Conservation (phyloP, 2,797 vertebrate genomes). For the Australoheros facetus region DNA sequence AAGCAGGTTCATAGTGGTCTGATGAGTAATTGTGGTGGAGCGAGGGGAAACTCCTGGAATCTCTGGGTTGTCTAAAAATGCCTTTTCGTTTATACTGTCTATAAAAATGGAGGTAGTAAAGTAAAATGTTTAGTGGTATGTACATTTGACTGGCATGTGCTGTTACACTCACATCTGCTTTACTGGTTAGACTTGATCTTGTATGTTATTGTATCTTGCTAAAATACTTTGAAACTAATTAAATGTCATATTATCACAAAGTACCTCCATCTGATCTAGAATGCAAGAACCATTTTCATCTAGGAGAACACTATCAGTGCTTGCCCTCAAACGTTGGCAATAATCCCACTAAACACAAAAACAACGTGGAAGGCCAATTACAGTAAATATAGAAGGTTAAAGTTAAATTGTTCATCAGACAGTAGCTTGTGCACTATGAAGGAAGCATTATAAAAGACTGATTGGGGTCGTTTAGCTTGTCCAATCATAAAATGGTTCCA, state of each 20-base stretch:
- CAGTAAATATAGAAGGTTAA: background rate
- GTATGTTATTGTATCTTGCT: background rate
- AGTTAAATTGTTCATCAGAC: background rate
- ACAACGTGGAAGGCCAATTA: background rate
- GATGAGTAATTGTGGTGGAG: constrained; percentile 8
- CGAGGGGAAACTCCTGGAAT: constrained; percentile 3
- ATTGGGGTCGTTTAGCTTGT: background rate
- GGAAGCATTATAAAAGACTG: background rate
- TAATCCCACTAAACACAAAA: background rate
- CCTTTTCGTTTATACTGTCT: background rate
- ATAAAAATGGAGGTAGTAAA: background rate
- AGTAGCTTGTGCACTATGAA: background rate
- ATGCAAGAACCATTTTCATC: background rate
- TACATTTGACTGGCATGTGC: background rate
- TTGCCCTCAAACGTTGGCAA: background rate
- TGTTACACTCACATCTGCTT: background rate
- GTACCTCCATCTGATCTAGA: background rate
- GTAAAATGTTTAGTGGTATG: background rate
- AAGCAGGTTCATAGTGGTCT: background rate
- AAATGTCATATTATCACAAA: background rate
- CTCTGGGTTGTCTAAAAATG: background rate
- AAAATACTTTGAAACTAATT: background rate
- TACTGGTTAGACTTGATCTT: background rate
- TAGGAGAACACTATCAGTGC: background rate
- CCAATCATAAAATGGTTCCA: background rate